phyloP scores from a whole-genome alignment of 2,888 invertebrate genomes.

The Hydraecia micacea region DNA sequence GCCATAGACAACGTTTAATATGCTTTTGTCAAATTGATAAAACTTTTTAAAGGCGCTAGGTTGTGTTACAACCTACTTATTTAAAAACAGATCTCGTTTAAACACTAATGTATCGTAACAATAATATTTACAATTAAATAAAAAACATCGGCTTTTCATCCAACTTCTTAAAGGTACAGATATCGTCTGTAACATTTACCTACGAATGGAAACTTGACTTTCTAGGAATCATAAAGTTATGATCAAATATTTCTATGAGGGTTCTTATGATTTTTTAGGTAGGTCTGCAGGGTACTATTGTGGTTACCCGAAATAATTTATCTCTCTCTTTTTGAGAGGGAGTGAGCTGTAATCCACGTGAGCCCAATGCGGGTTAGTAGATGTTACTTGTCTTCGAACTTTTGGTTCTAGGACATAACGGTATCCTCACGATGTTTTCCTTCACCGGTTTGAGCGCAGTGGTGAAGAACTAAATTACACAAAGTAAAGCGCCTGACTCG shows the following conservation, averaged over 20 bases:
- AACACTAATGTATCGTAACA: constrained; percentile 80
- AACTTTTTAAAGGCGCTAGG: constrained; percentile 69
- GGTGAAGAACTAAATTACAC: too few species aligned
- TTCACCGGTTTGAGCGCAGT: background rate
- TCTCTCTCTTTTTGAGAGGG: background rate
- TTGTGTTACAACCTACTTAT: constrained; percentile 76
- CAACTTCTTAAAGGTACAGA: constrained; percentile 55
- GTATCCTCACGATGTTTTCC: background rate
- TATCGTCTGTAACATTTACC: constrained; percentile 42
- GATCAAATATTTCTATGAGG: background rate
- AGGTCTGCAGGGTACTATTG: background rate
- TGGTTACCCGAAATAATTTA: background rate
- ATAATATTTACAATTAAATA: constrained; percentile 83
- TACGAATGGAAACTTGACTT: constrained; percentile 53
- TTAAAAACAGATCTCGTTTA: constrained; percentile 85
- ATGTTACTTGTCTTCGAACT: background rate
- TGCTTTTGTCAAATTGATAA: constrained; percentile 79
- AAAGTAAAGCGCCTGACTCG: background rate
- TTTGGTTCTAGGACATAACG: background rate
- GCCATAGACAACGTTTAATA: constrained; percentile 71
- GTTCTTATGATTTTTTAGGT: background rate
- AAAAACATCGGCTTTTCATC: constrained; percentile 69
- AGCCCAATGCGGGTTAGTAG: background rate
- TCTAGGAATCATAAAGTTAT: constrained; percentile 21
- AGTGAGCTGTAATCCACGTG: background rate